Evolutionary conservation across 1,140 invertebrate genomes (phyloP), one percentile per base, ranked within the genome.

Genomic region (Portunus trituberculatus): DNA sequence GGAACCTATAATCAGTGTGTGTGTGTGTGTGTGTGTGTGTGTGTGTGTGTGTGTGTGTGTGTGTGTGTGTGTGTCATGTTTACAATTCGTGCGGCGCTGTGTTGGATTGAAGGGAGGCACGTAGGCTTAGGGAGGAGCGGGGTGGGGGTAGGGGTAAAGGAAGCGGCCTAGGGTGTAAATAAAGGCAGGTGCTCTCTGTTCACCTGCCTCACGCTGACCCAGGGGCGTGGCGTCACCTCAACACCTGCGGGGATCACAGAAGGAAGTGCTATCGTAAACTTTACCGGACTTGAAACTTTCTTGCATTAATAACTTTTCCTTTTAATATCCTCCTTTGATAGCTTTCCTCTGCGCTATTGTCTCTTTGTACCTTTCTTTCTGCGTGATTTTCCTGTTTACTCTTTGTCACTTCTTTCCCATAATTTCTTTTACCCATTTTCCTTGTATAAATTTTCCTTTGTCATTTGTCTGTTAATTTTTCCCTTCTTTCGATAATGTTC

Each of bases 21-120:
- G 67, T 76, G 67, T 76, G 67, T 76, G 67, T 76, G 67, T 76
- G 67, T 76, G 67, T 76, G 67, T 76, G 67, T 76, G 67, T 76
- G 67, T 76, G 67, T 76, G 67, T 76, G 67, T 76, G 67, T 76
- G 67, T 76, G 67, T 76, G 67, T 76, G 59, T 76, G 59, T 76
- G 59, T 76, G 59, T 76, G 59, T 76, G 59, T 52, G 48, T 52
- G 48, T 52, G 48, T 52, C 48, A 52, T 6, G 52, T 59, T 59
- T 59, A 59, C 52, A 20, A 59, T 4, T 59, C 52, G 52, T 59
- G 52, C 52, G 52, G 3, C 67, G 25, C 20, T n/a, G 67, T n/a
- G 67, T 2, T 76, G 67, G 67, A 76, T 1, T 76, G 52, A 59
- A 12, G 67, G 67, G 67, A 8, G 16, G 20, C 2, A 1, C n/a